Evolutionary conservation across 2,888 invertebrate species (phyloP).

Genomic region (Oscheius sp.): DNA sequence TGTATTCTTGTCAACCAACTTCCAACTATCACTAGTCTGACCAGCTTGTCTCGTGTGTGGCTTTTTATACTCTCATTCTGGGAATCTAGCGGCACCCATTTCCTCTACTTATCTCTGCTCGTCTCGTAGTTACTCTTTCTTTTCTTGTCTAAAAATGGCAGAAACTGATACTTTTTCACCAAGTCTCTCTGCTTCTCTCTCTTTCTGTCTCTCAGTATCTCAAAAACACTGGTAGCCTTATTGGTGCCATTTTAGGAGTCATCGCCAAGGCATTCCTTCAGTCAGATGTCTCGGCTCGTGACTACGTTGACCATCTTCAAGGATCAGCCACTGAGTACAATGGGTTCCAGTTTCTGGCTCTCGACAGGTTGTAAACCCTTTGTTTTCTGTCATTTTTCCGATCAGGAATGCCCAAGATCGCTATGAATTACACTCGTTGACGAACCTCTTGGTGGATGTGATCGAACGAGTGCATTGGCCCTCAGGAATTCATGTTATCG

Average conservation of each 20-base stretch:
- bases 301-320: conserved; percentile 46
- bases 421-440: conserved; percentile 50
- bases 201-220: no score
- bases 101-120: no score
- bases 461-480: conserved; percentile 42
- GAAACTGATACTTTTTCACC: no score
- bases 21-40: no score
- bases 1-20: no score
- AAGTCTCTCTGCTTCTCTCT: no score
- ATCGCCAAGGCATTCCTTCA: conserved; percentile 54
- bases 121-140: no score
- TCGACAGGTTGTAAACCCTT: conserved; percentile 48
- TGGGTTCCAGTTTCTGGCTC: conserved; percentile 64
- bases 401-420: conserved; percentile 35
- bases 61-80: no score
- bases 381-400: neutral
- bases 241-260: conserved; percentile 41
- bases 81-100: no score
- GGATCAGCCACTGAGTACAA: conserved; percentile 50
- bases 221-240: neutral
- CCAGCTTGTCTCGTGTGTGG: no score
- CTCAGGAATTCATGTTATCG: conserved; percentile 41
- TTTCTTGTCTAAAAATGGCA: no score
- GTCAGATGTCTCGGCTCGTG: conserved; percentile 16
- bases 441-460: conserved; percentile 52